A percentile compares a stretch with the other conserved stretches of the same genome.
phyloP scores from a whole-genome alignment of 2,888 invertebrate genomes.

The Cenopis cana region DNA sequence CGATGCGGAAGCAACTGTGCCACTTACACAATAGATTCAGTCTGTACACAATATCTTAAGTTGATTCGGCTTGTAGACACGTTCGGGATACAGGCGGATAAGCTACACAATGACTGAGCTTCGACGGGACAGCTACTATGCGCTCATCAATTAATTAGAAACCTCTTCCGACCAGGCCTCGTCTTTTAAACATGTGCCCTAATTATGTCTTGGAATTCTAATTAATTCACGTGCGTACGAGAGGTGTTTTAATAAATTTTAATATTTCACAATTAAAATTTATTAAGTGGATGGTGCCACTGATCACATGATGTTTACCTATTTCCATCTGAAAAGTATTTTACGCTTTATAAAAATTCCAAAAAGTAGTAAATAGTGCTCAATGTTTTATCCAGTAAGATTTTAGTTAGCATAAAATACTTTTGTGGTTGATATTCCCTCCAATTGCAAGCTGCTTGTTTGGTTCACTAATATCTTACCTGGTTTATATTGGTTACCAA shows the following conservation, averaged over 20 bases:
- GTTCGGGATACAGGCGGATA: conserved; percentile 34
- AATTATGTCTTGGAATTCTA: neutral
- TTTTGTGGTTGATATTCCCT: conserved; percentile 15
- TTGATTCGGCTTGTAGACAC: conserved; percentile 42
- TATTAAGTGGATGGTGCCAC: conserved; percentile 17
- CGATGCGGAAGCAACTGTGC: conserved; percentile 51
- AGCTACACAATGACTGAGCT: conserved; percentile 24
- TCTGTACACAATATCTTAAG: conserved; percentile 42
- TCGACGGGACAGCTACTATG: conserved; percentile 23
- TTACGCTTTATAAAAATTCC: conserved; percentile 4
- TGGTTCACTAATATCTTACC: conserved; percentile 33
- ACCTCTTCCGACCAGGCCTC: neutral
- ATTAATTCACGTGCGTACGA: conserved; percentile 18
- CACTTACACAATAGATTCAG: conserved; percentile 47
- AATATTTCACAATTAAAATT: conserved; percentile 32
- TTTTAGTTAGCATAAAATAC: conserved; percentile 21
- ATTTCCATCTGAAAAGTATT: conserved; percentile 28
- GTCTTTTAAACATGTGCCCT: neutral
- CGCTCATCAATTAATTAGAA: conserved; percentile 20
- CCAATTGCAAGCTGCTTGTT: conserved; percentile 5
- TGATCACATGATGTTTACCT: conserved; percentile 5
- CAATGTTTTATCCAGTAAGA: neutral
- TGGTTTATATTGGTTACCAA: conserved; percentile 20
- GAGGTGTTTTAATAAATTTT: conserved; percentile 36
- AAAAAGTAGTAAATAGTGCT: neutral